Evolutionary conservation across 2,797 vertebrate genomes (phyloP), one percentile per base, ranked within the genome.

Genomic region (Anas georgica): DNA sequence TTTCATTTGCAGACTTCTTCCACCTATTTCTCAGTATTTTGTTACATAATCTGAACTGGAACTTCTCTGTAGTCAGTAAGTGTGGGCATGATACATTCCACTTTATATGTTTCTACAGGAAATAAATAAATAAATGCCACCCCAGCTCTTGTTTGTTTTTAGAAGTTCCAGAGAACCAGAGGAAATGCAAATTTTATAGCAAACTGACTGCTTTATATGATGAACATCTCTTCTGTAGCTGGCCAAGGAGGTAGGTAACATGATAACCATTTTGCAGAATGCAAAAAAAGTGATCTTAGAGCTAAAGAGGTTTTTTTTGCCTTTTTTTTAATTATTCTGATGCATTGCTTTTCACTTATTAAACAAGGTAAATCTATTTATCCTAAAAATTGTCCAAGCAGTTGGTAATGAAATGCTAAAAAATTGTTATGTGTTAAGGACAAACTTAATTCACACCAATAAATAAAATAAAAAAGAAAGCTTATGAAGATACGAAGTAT

Each of bases 21-120:
- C 59, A 79, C 60, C 23, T 94, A 7, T 82, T 84, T 78, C 77
- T 79, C 93, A 96, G 75, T 88, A 89, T 92, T 97, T 95, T 92
- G 63, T 94, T 94, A 97, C 59, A 88, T 83, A 94, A 95, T 72
- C 83, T 91, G 93, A 97, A 97, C 77, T 94, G 35, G 95, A 96
- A 96, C 80, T 93, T 70, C 86, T 89, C 73, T 94, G 69, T 86
- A 93, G 93, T 96, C 96, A 86, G 60, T 94, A 72, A 56, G 93
- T 93, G 77, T 52, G 84, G 67, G 75, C 62, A 96, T 37, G 33
- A 93, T 75, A 70, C 26, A 80, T 94, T 92, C 56, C 73, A 68
- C 91, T 96, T 95, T 92, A 91, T 92, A 91, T 73, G 55, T 68
- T 80, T 92, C 58, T 59, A 54, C 7, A 37, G 85, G 50, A 84